Percentiles rank a stretch among this genome's conserved stretches.
These are phyloP conservation scores for Lagothrix lagotricha DNA, from an alignment of 2,797 vertebrate genomes.

Conservation along the genomic window DNA sequence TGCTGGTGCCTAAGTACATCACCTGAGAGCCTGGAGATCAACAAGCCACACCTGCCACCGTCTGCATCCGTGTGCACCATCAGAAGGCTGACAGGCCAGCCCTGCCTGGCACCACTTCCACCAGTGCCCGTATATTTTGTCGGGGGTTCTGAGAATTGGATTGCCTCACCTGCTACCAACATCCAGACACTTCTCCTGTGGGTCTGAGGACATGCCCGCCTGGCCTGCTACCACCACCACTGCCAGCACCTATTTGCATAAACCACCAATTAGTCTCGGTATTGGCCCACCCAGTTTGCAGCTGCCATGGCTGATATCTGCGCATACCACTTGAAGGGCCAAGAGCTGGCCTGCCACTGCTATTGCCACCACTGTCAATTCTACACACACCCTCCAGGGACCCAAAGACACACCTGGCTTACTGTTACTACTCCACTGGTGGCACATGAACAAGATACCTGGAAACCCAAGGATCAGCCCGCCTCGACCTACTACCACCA, in stretches of 20 bases:
- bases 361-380: background rate
- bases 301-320: background rate
- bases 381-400: background rate
- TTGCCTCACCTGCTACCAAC: background rate
- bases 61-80: background rate
- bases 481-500: background rate
- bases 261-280: background rate
- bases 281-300: background rate
- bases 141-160: background rate
- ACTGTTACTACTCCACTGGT: background rate
- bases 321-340: background rate
- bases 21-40: background rate
- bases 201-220: background rate
- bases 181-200: background rate
- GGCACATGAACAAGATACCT: background rate
- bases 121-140: background rate
- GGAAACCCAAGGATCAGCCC: background rate
- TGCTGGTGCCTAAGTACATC: background rate
- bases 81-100: background rate
- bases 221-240: background rate
- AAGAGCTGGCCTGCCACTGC: background rate
- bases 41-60: background rate
- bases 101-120: background rate
- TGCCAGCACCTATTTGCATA: background rate
- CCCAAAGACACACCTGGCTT: background rate